Conservation (phyloP, 2,113 vertebrate species). For the Burhinus bistriatus region DNA sequence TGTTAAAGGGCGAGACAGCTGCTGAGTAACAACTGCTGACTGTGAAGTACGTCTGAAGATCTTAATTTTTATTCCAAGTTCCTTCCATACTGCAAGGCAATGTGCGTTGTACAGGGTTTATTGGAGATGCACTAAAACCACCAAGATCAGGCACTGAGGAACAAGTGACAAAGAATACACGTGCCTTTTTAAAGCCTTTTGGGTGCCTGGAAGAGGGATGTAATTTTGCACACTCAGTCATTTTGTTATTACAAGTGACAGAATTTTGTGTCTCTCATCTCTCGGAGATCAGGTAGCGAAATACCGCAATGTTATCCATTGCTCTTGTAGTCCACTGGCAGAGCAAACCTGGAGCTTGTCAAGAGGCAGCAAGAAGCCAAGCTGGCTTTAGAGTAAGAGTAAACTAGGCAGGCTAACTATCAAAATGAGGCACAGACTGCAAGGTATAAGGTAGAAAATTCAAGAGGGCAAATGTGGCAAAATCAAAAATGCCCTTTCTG, state of each 20-base stretch:
- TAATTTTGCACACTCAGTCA: background rate
- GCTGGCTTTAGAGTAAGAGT: background rate
- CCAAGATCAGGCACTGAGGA: background rate
- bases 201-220: background rate
- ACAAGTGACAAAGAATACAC: background rate
- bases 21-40: background rate
- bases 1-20: background rate
- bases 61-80: background rate
- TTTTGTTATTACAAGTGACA: background rate
- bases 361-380: background rate
- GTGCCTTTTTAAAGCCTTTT: slow-evolving; percentile 38
- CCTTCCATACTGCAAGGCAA: background rate
- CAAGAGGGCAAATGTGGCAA: background rate
- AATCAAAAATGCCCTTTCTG: background rate
- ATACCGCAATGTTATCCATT: background rate
- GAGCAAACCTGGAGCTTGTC: background rate
- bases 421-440: background rate
- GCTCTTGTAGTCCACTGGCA: background rate
- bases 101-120: background rate
- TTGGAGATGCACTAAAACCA: background rate
- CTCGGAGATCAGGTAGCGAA: background rate
- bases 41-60: background rate
- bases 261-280: background rate
- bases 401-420: background rate
- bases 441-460: background rate